These are phyloP conservation scores for Ernsta delagoae DNA, from an alignment of 2,888 invertebrate genomes.

Conservation along the genomic window DNA sequence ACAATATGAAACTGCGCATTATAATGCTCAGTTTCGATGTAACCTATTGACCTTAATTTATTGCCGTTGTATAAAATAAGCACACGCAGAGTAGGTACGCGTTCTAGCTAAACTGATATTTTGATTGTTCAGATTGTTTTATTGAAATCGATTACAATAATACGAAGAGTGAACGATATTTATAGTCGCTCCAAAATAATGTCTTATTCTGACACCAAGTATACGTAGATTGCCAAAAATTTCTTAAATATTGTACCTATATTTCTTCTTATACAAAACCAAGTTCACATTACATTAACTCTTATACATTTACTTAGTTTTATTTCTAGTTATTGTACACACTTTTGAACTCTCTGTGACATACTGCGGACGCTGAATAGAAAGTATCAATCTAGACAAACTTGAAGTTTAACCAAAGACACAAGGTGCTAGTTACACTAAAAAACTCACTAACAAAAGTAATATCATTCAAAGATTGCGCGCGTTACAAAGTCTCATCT, in stretches of 20 bases:
- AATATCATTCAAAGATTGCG: neutral
- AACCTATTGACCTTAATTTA: conserved; percentile 25
- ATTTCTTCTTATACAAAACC: no score
- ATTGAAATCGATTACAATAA: neutral
- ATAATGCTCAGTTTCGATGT: conserved; percentile 17
- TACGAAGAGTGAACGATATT: no score
- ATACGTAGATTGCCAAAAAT: no score
- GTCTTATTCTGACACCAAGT: no score
- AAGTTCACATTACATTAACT: no score
- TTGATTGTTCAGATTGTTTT: neutral
- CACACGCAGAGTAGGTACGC: conserved; percentile 5
- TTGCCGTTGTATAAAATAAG: conserved; percentile 14
- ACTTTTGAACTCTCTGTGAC: no score
- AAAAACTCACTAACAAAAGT: neutral
- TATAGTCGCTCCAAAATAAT: no score
- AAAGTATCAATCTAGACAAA: no score
- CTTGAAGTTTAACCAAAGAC: neutral
- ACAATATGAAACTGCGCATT: conserved; percentile 29
- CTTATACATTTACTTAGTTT: no score
- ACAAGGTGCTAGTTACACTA: neutral
- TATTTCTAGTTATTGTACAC: neutral
- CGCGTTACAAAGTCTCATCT: neutral
- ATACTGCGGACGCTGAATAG: no score
- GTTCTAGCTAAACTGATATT: neutral
- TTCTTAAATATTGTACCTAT: no score